These are phyloP conservation scores for Ferdinandea cuprea DNA, from an alignment of 2,888 invertebrate genomes.

Conservation along the genomic window DNA sequence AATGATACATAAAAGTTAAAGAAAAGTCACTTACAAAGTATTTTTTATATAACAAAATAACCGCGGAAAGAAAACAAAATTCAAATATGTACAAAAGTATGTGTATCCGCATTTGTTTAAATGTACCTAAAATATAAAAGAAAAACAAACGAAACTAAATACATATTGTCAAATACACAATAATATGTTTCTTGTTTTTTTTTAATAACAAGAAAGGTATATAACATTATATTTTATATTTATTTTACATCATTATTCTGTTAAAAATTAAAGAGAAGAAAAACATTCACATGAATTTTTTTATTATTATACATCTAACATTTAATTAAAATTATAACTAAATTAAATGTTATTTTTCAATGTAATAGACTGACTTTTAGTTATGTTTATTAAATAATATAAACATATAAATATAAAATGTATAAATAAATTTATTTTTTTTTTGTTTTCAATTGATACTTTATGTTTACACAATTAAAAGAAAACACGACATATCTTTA, in stretches of 20 bases:
- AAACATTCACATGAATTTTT: constrained; percentile 46
- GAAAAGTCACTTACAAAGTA: constrained; percentile 56
- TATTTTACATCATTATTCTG: constrained; percentile 41
- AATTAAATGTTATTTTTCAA: constrained; percentile 56
- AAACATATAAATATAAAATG: constrained; percentile 21
- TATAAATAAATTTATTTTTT: constrained; percentile 41
- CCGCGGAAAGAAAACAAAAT: constrained; percentile 14
- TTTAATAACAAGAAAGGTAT: constrained; percentile 2
- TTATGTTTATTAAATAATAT: constrained; percentile 60
- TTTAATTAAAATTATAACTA: constrained; percentile 41
- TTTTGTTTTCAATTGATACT: constrained; percentile 29
- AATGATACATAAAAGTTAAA: constrained; percentile 33
- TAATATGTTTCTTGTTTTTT: constrained; percentile 31
- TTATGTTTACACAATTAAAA: constrained; percentile 45
- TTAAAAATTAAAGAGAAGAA: constrained; percentile 2
- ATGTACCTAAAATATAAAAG: constrained; percentile 35
- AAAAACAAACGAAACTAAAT: constrained; percentile 9
- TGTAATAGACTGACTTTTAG: constrained; percentile 71
- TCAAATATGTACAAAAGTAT: not conserved
- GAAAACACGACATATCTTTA: constrained; percentile 58
- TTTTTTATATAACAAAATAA: constrained; percentile 32
- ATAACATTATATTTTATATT: constrained; percentile 47
- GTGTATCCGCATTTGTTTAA: constrained; percentile 42
- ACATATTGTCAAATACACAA: constrained; percentile 58
- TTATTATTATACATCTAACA: constrained; percentile 27